These are phyloP conservation scores for Octodon degus DNA, from an alignment of 2,113 vertebrate genomes.

Conservation along the genomic window DNA sequence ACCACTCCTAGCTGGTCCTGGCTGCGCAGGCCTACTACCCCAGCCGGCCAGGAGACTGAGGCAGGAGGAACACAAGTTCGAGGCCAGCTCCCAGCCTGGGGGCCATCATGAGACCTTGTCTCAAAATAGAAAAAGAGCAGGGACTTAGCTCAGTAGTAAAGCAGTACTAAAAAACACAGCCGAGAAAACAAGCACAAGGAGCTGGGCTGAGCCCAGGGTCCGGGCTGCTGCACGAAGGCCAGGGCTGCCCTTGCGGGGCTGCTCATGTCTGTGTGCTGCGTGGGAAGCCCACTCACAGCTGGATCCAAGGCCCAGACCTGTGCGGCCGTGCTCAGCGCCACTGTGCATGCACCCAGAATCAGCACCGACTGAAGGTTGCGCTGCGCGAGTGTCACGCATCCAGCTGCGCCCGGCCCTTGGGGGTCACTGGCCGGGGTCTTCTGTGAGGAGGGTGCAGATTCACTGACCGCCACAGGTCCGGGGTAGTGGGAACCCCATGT, in stretches of 20 bases:
- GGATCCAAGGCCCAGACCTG: too few relatives aligned
- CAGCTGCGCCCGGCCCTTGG: too few relatives aligned
- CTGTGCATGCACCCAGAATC: too few relatives aligned
- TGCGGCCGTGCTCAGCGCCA: too few relatives aligned
- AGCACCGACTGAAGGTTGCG: too few relatives aligned
- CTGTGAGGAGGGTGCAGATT: background rate
- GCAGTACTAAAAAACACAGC: background rate
- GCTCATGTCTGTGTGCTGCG: background rate
- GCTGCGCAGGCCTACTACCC: background rate
- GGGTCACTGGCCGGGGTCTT: too few relatives aligned
- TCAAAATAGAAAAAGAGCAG: background rate
- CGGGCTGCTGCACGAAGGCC: background rate
- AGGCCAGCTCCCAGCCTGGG: background rate
- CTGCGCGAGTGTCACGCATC: too few relatives aligned
- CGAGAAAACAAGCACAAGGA: background rate
- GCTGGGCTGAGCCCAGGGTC: background rate
- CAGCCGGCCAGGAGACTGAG: background rate
- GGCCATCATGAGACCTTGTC: background rate
- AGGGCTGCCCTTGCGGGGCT: background rate
- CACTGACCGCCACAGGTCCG: background rate
- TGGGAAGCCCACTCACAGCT: background rate
- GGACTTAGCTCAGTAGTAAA: background rate
- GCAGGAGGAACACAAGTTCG: background rate
- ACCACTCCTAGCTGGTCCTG: background rate
- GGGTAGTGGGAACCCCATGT: conserved; percentile 5